Evolutionary conservation across 1,140 invertebrate species (phyloP).

Genomic region (Leptestheria dahalacensis): DNA sequence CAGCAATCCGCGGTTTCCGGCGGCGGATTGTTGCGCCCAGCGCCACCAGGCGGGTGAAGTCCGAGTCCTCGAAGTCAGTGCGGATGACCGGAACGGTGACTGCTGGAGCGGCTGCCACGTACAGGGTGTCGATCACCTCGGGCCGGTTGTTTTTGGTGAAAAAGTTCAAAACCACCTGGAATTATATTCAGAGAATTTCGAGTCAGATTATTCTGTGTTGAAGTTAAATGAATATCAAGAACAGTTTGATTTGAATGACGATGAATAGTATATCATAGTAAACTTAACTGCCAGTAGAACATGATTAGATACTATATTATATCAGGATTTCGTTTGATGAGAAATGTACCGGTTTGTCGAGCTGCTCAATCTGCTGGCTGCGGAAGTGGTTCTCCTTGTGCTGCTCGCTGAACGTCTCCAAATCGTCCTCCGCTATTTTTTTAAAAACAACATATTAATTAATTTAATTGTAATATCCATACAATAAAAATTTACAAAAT

Average conservation of each 20-base stretch:
- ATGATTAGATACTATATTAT: background rate
- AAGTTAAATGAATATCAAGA: background rate
- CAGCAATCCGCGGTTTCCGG: constrained; percentile 36
- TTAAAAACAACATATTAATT: constrained; percentile 21
- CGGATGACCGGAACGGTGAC: constrained; percentile 22
- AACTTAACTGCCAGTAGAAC: background rate
- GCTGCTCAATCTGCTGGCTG: constrained; percentile 8
- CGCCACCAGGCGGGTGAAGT: constrained; percentile 37
- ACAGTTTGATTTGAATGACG: background rate
- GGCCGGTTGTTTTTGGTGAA: constrained; percentile 53
- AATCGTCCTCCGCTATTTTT: constrained; percentile 68
- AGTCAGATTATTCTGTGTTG: background rate
- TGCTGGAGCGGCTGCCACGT: constrained; percentile 44
- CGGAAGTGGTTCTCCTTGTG: constrained; percentile 48
- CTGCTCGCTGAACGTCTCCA: constrained; percentile 55
- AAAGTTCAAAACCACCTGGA: constrained; percentile 41
- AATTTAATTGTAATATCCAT: background rate
- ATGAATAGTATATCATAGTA: background rate
- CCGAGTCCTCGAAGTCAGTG: constrained; percentile 41
- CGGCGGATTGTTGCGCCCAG: constrained; percentile 57
- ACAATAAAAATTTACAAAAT: background rate
- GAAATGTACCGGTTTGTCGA: background rate
- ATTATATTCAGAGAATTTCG: background rate
- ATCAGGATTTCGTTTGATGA: background rate
- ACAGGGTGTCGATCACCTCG: constrained; percentile 46